Conservation (phyloP, 2,888 invertebrate genomes). For the Ormyrus pomaceus region DNA sequence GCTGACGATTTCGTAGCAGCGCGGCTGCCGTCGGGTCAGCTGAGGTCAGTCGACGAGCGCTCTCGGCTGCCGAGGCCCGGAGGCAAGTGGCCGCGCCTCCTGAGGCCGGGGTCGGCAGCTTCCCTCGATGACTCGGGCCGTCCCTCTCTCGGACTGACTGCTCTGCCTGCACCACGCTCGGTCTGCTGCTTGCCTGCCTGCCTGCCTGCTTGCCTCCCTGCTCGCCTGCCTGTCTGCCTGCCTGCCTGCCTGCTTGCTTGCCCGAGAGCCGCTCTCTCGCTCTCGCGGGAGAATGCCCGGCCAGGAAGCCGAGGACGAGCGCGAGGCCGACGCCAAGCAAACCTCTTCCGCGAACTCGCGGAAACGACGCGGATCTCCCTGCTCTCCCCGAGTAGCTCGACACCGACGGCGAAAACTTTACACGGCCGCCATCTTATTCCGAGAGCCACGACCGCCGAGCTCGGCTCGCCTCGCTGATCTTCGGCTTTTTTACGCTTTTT, state of each 20-base stretch:
- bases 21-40: neutral
- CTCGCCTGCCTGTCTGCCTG: no score
- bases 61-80: neutral
- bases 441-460: constrained; percentile 56
- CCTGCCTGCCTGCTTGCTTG: neutral
- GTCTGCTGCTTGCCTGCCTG: neutral
- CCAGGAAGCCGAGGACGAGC: neutral
- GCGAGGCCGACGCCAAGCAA: neutral
- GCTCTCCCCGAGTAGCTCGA: constrained; percentile 25
- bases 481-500: constrained; percentile 55
- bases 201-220: no score
- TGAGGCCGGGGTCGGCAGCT: neutral
- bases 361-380: constrained; percentile 63
- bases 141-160: neutral
- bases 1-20: neutral
- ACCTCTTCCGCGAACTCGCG: constrained; percentile 48
- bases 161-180: neutral
- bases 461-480: constrained; percentile 59
- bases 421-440: constrained; percentile 72
- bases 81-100: neutral
- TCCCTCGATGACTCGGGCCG: neutral
- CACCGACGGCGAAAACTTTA: constrained; percentile 70
- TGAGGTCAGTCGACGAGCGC: neutral
- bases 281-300: no score
- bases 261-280: constrained; percentile 10